Base-by-base conservation (phyloP, 2,888 invertebrate species). In the Penaeus monodon region DNA sequence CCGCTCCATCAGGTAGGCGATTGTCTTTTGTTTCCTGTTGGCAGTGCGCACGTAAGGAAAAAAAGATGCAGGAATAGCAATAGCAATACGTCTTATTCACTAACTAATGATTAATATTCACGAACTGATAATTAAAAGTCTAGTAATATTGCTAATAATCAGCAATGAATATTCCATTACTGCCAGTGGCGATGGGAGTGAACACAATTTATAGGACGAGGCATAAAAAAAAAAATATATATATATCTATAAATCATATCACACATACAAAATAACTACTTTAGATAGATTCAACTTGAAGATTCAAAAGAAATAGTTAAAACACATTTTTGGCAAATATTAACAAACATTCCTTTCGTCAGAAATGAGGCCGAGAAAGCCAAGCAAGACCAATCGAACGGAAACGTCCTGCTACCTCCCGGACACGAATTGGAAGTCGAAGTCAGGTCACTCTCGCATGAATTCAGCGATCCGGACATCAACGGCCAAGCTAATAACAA, bases 401-500 rank as follows among this genome's bases (percentile, higher is more conserved):
- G 84, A 68, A 63, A 73, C 44, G 63, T 63, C 49, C 63, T 57
- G 66, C 57, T 63, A 10, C 84, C 70, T 22, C 70, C 86, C 24
- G 38, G 66, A 44, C 80, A 38, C n/a, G 65, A 33, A 14, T 64
- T 57, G 2, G 65, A 73, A 49, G 33, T 49, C 29, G 86, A 86
- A 24, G 70, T 20, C 66, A 81, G 27, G 38, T 77, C 86, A 17
- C 77, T 82, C n/a, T 81, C 86, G 3, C 81, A 82, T 27, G 86
- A 82, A n/a, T 66, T 86, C 57, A 78, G 77, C 22, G 82, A 77
- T 63, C n/a, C 49, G 22, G 80, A 80, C n/a, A 44, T 73, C 24
- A 49, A 49, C 10, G 81, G 29, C 22, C 22, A 33, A 24, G 38
- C 20, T 1, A 80, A 79, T 57, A 84, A 78, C 68, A 81, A 44